These are phyloP conservation scores for Lithobius niger DNA, from an alignment of 1,140 invertebrate species.

Conservation along the genomic window DNA sequence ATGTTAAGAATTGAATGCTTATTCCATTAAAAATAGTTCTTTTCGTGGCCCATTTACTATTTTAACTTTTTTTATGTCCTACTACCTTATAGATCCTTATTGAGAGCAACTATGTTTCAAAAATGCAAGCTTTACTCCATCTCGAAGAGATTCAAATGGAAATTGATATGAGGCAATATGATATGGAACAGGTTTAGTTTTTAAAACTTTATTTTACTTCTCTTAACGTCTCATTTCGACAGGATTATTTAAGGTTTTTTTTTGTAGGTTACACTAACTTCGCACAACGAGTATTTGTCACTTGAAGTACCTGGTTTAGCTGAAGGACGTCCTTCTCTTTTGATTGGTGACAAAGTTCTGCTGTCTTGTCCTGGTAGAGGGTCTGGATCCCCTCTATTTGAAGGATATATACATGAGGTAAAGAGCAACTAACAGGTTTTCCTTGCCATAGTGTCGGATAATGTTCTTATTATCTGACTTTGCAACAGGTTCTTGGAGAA, in stretches of 20 bases:
- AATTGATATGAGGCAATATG: constrained; percentile 50
- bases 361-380: constrained; percentile 26
- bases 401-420: constrained; percentile 62
- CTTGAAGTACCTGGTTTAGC: constrained; percentile 62
- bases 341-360: constrained; percentile 60
- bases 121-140: constrained; percentile 55
- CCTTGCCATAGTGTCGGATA: too few species aligned
- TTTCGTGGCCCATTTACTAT: too few species aligned
- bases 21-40: too few species aligned
- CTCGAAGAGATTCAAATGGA: constrained; percentile 56
- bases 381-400: constrained; percentile 32
- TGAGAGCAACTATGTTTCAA: constrained; percentile 27
- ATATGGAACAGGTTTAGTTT: constrained; percentile 41
- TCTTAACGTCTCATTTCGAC: background rate
- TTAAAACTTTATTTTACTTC: background rate
- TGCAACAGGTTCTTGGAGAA: too few species aligned
- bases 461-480: too few species aligned
- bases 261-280: constrained; percentile 38
- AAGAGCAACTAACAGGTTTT: too few species aligned
- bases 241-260: background rate
- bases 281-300: constrained; percentile 49
- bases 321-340: constrained; percentile 69
- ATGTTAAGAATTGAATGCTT: too few species aligned
- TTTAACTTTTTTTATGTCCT: too few species aligned
- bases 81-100: too few species aligned